Evolutionary conservation across 2,797 vertebrate genomes (phyloP), one percentile per base, ranked within the genome.

Genomic region (Glossophaga mutica): DNA sequence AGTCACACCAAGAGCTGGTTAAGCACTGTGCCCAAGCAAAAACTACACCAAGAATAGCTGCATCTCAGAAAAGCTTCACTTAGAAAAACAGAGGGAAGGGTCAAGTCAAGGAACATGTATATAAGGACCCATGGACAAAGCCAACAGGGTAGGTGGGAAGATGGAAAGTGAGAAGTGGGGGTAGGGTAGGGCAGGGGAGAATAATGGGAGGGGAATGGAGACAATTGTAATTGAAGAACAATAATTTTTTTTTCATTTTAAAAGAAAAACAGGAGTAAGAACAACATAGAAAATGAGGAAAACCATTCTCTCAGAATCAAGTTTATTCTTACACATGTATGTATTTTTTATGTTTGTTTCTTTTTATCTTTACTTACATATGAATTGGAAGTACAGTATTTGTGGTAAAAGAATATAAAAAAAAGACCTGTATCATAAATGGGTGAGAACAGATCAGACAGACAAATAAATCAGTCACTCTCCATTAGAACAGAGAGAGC

Each of bases 21-120:
- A 93, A 78, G 50, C 94, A 79, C 79, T 62, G 67, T 48, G 34
- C 82, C 46, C 94, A 95, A 94, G 92, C 88, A 92, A 48, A 74
- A 26, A 12, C 5, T 10, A 26, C 39, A 50, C 42, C 26, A 67
- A 82, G 44, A 7, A 44, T 1, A 6, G 24, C 26, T 12, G 7
- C 2, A 24, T 22, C 46, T 90, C 29, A 24, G 37, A 26, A 62
- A 55, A 77, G 2, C 15, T 77, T 32, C 44, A 46, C 24, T 46
- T 42, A 11, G 50, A 24, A 73, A 62, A 29, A 11, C 59, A 62
- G 26, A 14, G 29, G 59, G 26, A 62, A 62, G 26, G 26, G 59
- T 29, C 59, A 62, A 62, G 59, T 62, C 59, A 62, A 62, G 29
- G 59, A 62, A 62, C 26, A 62, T 32, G 59, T 62, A 62, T 62